A percentile compares a stretch with the other conserved stretches of the same genome.
These are phyloP conservation scores for Achlya flavicornis DNA, from an alignment of 2,888 invertebrate species.

Conservation along the genomic window DNA sequence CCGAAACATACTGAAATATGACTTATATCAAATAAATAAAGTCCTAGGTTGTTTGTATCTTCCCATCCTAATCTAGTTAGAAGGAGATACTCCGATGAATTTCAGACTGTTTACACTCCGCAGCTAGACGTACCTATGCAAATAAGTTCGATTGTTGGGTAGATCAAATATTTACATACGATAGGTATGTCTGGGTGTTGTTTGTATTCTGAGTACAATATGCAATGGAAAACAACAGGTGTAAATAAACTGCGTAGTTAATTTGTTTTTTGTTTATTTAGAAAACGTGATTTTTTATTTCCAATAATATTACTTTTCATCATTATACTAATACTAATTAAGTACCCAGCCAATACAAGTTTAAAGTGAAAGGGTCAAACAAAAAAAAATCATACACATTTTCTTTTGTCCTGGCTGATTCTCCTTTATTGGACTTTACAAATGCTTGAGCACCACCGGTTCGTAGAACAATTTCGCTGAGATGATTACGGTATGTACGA, in stretches of 20 bases:
- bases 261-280: too few species aligned
- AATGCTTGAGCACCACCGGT: too few species aligned
- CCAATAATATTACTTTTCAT: too few species aligned
- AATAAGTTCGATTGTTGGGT: neutral
- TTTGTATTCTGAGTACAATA: neutral
- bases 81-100: neutral
- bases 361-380: too few species aligned
- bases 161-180: neutral
- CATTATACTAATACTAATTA: too few species aligned
- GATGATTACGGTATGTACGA: too few species aligned
- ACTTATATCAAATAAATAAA: neutral
- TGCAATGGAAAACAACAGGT: neutral
- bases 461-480: too few species aligned
- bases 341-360: too few species aligned
- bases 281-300: too few species aligned
- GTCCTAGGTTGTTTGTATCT: neutral
- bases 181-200: neutral
- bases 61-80: neutral
- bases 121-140: neutral
- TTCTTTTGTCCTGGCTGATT: too few species aligned
- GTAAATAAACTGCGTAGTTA: neutral
- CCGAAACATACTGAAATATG: neutral
- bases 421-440: too few species aligned
- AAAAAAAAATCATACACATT: too few species aligned
- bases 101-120: neutral